A percentile compares a stretch with the other conserved stretches of the same genome.
Conservation (phyloP, 2,888 invertebrate genomes). For the Drosophila robusta region DNA sequence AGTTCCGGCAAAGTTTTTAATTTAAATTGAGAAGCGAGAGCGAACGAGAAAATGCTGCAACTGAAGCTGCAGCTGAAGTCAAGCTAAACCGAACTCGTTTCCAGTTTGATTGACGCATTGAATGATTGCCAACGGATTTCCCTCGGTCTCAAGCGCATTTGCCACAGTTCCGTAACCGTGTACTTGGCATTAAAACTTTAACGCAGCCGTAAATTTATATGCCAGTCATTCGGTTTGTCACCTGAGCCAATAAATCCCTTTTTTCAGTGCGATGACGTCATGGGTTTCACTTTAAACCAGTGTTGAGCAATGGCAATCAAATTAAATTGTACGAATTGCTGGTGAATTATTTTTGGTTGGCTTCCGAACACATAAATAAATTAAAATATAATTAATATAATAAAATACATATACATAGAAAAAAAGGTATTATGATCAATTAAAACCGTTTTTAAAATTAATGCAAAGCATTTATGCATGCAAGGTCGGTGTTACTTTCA, state of each 20-base stretch:
- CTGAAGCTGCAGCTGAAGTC: slow-evolving; percentile 44
- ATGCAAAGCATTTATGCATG: no score
- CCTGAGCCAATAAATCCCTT: slow-evolving; percentile 29
- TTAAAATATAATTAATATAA: neutral
- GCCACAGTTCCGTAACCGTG: slow-evolving; percentile 23
- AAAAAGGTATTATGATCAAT: no score
- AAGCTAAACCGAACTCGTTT: slow-evolving; percentile 39
- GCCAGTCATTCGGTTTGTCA: slow-evolving; percentile 34
- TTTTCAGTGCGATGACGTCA: slow-evolving; percentile 11
- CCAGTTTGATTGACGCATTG: slow-evolving; percentile 72
- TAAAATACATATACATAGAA: no score
- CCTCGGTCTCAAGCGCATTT: slow-evolving; percentile 3
- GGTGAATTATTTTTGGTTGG: neutral
- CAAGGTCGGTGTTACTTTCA: no score
- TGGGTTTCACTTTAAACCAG: slow-evolving; percentile 2
- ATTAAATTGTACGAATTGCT: neutral
- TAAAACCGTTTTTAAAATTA: no score
- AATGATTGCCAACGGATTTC: slow-evolving; percentile 61
- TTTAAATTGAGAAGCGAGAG: slow-evolving; percentile 76
- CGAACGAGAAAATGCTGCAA: slow-evolving; percentile 22
- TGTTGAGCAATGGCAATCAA: neutral
- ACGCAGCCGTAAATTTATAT: slow-evolving; percentile 40
- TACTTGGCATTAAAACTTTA: slow-evolving; percentile 27
- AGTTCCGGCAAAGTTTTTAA: slow-evolving; percentile 74
- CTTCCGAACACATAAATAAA: neutral